Conservation (phyloP, 2,113 vertebrate genomes). For the Cygnus buccinator region DNA sequence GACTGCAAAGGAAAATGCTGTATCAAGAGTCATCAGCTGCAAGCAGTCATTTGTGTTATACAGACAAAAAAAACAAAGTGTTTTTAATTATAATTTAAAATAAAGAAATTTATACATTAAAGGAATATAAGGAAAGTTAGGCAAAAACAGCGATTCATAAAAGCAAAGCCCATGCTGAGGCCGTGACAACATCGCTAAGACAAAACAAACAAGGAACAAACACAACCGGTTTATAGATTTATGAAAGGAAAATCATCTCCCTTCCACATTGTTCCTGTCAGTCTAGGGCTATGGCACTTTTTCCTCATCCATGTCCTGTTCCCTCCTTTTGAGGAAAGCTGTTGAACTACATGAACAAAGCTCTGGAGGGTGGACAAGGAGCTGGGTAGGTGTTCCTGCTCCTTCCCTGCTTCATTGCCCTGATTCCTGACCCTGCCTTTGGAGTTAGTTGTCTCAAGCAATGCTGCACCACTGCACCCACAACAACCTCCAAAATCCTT, state of each 20-base stretch:
- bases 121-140: neutral
- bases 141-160: neutral
- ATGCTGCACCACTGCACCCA: neutral
- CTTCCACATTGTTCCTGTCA: neutral
- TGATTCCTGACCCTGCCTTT: neutral
- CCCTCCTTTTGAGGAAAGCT: neutral
- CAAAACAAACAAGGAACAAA: neutral
- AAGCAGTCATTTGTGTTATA: accelerated
- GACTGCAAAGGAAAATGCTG: neutral
- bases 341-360: neutral
- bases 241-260: neutral
- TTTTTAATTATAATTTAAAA: neutral
- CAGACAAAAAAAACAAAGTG: neutral
- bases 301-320: accelerated
- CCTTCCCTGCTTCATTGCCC: neutral
- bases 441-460: neutral
- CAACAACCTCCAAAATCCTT: accelerated
- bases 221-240: accelerated
- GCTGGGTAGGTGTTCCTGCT: neutral
- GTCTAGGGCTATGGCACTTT: accelerated
- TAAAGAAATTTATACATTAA: neutral
- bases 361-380: accelerated
- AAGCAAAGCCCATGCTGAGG: neutral
- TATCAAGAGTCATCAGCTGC: neutral
- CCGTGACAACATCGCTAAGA: neutral